Percentiles rank a stretch among this genome's conserved stretches.
Conservation (phyloP, 30 jellyfish, hydroid and myxozoan species). For the Hydractinia echinata region DNA sequence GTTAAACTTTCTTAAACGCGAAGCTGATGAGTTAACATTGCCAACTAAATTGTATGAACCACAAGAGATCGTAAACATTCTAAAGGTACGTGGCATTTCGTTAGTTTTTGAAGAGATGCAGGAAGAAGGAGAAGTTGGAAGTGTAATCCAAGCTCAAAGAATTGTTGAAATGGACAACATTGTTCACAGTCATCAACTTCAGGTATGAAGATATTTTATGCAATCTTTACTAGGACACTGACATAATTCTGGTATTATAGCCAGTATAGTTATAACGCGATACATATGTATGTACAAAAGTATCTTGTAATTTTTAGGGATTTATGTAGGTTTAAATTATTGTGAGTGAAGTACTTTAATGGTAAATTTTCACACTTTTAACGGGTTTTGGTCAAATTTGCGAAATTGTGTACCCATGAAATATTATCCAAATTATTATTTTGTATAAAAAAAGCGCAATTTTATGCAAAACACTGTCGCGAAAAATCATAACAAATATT, state of each 20-base stretch:
- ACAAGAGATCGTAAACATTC: constrained; percentile 37
- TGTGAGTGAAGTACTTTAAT: no score
- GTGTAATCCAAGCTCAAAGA: constrained; percentile 39
- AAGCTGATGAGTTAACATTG: constrained; percentile 58
- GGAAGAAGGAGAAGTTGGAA: constrained; percentile 41
- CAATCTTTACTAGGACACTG: neutral
- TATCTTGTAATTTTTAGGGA: no score
- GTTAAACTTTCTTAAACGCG: constrained; percentile 61
- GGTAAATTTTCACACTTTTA: no score
- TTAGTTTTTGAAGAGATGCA: constrained; percentile 37
- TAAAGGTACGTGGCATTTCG: constrained; percentile 35
- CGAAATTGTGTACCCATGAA: no score
- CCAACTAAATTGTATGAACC: constrained; percentile 37
- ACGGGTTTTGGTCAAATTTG: no score
- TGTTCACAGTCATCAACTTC: constrained; percentile 35
- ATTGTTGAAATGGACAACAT: constrained; percentile 43
- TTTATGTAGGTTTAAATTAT: no score
- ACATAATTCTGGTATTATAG: neutral
- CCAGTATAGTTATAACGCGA: no score
- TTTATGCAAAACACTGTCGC: no score
- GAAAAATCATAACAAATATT: no score
- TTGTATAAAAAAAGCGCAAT: no score
- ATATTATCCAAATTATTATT: no score
- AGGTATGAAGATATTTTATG: constrained; percentile 3
- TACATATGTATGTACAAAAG: no score